Evolutionary conservation across 2,888 invertebrate genomes (phyloP).

Genomic region (Agriopis aurantiaria): DNA sequence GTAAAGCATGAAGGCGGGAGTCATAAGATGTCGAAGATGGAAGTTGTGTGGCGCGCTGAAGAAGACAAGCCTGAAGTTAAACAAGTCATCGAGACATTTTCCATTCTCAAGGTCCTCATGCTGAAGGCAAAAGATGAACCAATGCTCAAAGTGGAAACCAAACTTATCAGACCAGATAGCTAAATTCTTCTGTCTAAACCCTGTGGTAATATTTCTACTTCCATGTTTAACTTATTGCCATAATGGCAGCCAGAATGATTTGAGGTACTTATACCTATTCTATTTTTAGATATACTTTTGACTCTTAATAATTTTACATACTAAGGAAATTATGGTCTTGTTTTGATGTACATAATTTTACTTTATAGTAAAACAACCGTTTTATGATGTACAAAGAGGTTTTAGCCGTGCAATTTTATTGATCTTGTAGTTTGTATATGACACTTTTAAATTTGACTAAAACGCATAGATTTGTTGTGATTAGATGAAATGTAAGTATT

Average conservation of each 20-base stretch:
- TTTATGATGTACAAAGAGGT: conserved; percentile 26
- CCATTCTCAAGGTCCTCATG: conserved; percentile 72
- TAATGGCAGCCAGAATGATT: conserved; percentile 19
- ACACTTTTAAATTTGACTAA: conserved; percentile 26
- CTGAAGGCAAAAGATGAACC: conserved; percentile 74
- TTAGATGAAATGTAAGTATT: conserved; percentile 11
- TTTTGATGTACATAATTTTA: conserved; percentile 38
- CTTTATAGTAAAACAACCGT: conserved; percentile 8
- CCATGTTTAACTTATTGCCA: neutral
- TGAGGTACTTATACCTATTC: conserved; percentile 23
- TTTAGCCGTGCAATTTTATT: conserved; percentile 17
- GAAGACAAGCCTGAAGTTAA: conserved; percentile 57
- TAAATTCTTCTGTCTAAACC: conserved; percentile 12
- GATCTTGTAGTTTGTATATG: conserved; percentile 25
- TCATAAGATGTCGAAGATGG: conserved; percentile 74
- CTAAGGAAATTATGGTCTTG: conserved; percentile 40
- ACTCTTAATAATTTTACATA: conserved; percentile 38
- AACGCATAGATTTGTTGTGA: conserved; percentile 40
- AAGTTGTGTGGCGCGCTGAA: conserved; percentile 68
- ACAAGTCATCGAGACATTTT: conserved; percentile 78
- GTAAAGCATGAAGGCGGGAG: conserved; percentile 74
- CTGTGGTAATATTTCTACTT: conserved; percentile 4
- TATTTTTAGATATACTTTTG: conserved; percentile 37
- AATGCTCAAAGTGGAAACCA: conserved; percentile 76
- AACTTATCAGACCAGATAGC: conserved; percentile 67